These are phyloP conservation scores for Amphiprion percula DNA, from an alignment of 2,113 vertebrate species.

Conservation along the genomic window DNA sequence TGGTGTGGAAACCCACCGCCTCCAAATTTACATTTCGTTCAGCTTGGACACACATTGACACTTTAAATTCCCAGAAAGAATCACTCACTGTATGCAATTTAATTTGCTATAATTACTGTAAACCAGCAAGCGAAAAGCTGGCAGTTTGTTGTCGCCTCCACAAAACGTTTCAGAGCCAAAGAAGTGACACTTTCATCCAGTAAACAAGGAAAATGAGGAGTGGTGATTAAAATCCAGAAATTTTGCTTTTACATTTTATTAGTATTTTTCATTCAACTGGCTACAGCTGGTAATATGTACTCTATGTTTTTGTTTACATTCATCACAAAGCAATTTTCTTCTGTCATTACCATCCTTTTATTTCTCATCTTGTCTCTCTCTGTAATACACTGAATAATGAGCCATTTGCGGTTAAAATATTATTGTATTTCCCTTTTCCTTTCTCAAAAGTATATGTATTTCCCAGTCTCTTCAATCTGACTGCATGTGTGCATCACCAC, in stretches of 20 bases:
- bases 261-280: constrained; percentile 5
- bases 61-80: not conserved
- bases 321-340: constrained; percentile 3
- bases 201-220: not conserved
- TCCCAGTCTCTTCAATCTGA: constrained; percentile 14
- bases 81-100: not conserved
- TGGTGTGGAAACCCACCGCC: too few species aligned
- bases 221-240: constrained; percentile 1
- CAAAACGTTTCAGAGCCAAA: too few species aligned
- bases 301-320: constrained; percentile 10
- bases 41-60: not conserved
- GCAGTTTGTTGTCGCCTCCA: not conserved
- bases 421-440: constrained; percentile 3
- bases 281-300: not conserved
- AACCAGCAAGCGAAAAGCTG: not conserved
- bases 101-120: not conserved
- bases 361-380: constrained; percentile 22
- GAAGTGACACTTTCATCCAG: too few species aligned
- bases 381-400: constrained; percentile 32
- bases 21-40: too few species aligned
- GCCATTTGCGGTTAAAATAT: not conserved
- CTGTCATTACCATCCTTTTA: constrained; percentile 6
- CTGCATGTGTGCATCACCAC: constrained; percentile 1
- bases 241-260: not conserved
- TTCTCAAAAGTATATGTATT: not conserved